Percentiles rank a stretch among this genome's conserved stretches.
Conservation (phyloP, 2,888 invertebrate genomes). For the Hyposoter dolosus region DNA sequence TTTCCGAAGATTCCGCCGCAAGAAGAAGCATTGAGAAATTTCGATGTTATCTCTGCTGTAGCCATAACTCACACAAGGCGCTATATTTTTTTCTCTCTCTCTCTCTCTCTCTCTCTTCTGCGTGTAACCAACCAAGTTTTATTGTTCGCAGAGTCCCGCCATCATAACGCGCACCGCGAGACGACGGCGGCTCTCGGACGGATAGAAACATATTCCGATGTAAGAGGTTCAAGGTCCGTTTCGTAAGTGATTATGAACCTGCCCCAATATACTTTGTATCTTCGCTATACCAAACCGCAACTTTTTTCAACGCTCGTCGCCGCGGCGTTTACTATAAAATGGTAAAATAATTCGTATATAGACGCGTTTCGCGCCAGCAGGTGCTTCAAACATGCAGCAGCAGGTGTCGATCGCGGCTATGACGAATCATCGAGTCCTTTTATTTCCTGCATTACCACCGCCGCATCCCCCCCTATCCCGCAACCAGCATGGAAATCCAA, state of each 20-base stretch:
- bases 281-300: conserved; percentile 15
- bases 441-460: background rate
- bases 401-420: conserved; percentile 56
- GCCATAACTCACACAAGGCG: conserved; percentile 11
- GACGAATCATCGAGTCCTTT: conserved; percentile 38
- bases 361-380: conserved; percentile 47
- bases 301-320: conserved; percentile 16
- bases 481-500: background rate
- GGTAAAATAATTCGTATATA: conserved; percentile 12
- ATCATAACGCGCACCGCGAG: background rate
- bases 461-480: too few relatives aligned
- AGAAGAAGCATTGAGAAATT: background rate
- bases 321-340: conserved; percentile 21
- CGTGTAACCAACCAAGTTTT: background rate
- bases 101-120: background rate
- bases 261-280: conserved; percentile 18
- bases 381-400: conserved; percentile 57
- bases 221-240: conserved; percentile 57
- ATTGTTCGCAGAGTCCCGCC: conserved; percentile 8
- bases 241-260: conserved; percentile 56
- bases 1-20: too few relatives aligned
- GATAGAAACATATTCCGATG: background rate
- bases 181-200: too few relatives aligned
- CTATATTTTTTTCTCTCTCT: background rate
- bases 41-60: background rate